These are phyloP conservation scores for Pediacus dermestoides DNA, from an alignment of 2,888 invertebrate species.

Conservation along the genomic window DNA sequence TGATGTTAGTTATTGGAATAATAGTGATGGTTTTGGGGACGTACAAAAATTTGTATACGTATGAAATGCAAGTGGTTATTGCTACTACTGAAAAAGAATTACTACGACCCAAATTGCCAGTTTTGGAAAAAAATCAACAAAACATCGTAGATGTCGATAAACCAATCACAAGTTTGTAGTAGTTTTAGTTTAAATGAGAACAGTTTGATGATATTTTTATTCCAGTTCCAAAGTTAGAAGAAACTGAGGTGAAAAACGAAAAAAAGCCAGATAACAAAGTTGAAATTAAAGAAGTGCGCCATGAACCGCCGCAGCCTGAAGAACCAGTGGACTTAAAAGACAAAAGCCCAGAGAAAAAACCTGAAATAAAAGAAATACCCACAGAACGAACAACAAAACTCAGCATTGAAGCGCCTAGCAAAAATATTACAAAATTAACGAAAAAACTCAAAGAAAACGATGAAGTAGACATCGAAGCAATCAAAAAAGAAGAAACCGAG, in stretches of 20 bases:
- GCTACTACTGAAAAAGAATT: constrained; percentile 5
- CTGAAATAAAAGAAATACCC: constrained; percentile 9
- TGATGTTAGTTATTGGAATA: constrained; percentile 76
- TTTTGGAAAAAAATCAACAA: constrained; percentile 5
- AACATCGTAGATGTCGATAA: too few species aligned
- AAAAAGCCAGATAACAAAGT: too few species aligned
- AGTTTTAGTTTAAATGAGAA: too few species aligned
- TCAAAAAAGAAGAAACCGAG: constrained; percentile 49
- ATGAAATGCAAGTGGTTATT: constrained; percentile 10
- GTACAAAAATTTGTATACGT: constrained; percentile 79
- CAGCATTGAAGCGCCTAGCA: constrained; percentile 2
- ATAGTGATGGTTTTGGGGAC: constrained; percentile 87
- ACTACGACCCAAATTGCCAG: constrained; percentile 1
- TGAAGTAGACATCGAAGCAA: constrained; percentile 50
- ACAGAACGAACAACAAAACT: constrained; percentile 2
- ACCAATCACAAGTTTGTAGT: too few species aligned
- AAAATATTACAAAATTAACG: constrained; percentile 5
- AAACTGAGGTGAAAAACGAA: too few species aligned
- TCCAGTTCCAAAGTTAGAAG: too few species aligned
- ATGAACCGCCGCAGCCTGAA: constrained; percentile 47
- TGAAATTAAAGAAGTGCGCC: constrained; percentile 42
- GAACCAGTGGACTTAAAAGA: constrained; percentile 32
- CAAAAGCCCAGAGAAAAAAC: constrained; percentile 21
- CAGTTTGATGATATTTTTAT: too few species aligned
- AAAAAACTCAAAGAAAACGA: constrained; percentile 40